Conservation (phyloP, 2,113 vertebrate genomes). For the Ahaetulla prasina region DNA sequence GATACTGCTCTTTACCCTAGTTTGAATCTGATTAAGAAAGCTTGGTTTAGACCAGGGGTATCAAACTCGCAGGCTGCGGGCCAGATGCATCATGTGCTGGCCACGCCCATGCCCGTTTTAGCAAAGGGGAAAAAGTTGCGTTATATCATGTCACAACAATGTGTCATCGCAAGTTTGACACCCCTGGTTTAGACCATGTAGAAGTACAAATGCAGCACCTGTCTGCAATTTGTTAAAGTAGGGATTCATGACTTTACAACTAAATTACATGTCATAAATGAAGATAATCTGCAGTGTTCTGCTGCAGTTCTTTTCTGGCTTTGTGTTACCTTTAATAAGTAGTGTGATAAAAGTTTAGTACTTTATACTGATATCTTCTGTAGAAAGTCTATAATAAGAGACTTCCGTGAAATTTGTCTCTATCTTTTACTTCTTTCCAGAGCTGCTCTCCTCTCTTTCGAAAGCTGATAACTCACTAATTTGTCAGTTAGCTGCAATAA, state of each 20-base stretch:
- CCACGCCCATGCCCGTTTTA: no score
- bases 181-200: background rate
- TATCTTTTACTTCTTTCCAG: constrained; percentile 11
- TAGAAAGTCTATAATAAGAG: background rate
- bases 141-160: no score
- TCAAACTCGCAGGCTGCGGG: no score
- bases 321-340: constrained; percentile 24
- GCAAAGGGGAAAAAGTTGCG: no score
- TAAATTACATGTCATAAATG: background rate
- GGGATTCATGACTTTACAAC: background rate
- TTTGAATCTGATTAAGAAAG: background rate
- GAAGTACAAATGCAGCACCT: background rate
- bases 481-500: constrained; percentile 15
- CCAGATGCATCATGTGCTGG: no score
- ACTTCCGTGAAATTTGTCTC: background rate
- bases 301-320: constrained; percentile 20
- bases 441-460: background rate
- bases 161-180: accelerated
- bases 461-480: constrained; percentile 17
- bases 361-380: background rate
- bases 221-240: background rate
- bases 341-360: constrained; percentile 30
- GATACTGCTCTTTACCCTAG: background rate
- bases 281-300: background rate
- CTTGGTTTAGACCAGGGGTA: background rate